These are phyloP conservation scores for Solea solea DNA, from an alignment of 2,113 vertebrate species.

Conservation along the genomic window DNA sequence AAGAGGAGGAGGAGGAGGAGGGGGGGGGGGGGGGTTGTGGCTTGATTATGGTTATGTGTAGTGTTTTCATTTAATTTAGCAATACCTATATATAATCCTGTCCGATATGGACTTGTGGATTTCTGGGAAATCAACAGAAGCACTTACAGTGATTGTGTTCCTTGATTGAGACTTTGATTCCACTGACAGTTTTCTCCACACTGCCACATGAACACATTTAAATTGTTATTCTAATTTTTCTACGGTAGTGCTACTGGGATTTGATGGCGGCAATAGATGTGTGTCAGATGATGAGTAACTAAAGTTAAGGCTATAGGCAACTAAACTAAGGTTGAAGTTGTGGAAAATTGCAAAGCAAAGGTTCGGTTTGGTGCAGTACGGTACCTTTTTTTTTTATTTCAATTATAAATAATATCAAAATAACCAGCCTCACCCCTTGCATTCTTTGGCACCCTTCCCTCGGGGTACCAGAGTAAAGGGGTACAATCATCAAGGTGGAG, in stretches of 20 bases:
- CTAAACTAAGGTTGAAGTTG: constrained; percentile 26
- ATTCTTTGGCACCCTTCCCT: too few relatives aligned
- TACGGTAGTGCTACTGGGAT: not conserved
- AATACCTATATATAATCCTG: constrained; percentile 20
- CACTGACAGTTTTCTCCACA: not conserved
- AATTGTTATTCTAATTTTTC: not conserved
- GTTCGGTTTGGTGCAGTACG: too few relatives aligned
- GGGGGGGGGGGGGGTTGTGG: constrained; percentile 50
- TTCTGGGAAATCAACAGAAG: constrained; percentile 19
- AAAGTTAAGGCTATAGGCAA: constrained; percentile 8
- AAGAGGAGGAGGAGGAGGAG: constrained; percentile 53
- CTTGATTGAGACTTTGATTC: not conserved
- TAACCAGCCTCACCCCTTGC: too few relatives aligned
- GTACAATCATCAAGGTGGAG: too few relatives aligned
- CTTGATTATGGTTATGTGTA: constrained; percentile 65
- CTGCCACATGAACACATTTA: not conserved
- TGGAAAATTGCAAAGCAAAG: not conserved
- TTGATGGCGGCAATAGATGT: not conserved
- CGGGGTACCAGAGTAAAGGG: too few relatives aligned
- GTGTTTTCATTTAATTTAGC: constrained; percentile 40
- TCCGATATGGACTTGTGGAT: not conserved
- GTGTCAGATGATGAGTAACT: not conserved
- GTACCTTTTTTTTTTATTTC: too few relatives aligned
- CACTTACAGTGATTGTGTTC: not conserved
- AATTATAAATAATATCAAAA: too few relatives aligned